phyloP scores from a whole-genome alignment of 2,888 invertebrate species.

The Neoitamus cyanurus region DNA sequence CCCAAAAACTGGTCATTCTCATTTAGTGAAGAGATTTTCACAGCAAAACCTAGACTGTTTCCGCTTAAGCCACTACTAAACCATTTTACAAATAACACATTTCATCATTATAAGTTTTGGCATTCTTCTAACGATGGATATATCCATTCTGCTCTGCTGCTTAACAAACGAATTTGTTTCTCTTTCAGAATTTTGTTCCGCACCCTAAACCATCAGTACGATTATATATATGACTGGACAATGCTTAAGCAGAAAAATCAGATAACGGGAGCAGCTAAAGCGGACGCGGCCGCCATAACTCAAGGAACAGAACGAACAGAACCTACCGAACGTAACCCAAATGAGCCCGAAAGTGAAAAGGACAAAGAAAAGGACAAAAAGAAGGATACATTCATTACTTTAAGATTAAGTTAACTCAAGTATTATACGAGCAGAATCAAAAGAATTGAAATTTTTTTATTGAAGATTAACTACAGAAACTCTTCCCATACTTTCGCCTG shows the following conservation, averaged over 20 bases:
- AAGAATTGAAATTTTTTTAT: constrained; percentile 5
- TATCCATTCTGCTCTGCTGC: constrained; percentile 6
- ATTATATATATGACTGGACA: constrained; percentile 99
- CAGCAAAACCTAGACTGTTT: neutral
- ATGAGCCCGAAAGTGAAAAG: constrained; percentile 24
- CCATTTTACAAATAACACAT: constrained; percentile 2
- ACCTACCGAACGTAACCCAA: constrained; percentile 22
- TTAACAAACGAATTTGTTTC: constrained; percentile 29
- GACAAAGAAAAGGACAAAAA: constrained; percentile 28
- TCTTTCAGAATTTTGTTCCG: constrained; percentile 96
- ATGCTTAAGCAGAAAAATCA: constrained; percentile 91
- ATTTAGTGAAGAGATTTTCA: neutral
- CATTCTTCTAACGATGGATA: constrained; percentile 23
- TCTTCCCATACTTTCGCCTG: neutral
- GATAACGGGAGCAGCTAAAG: constrained; percentile 60
- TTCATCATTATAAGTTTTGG: constrained; percentile 24
- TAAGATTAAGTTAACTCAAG: constrained; percentile 2
- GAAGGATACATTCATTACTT: constrained; percentile 4
- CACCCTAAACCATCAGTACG: constrained; percentile 98
- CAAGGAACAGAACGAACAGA: constrained; percentile 43
- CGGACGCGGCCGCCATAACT: constrained; percentile 56
- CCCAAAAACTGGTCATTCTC: neutral
- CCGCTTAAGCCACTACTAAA: neutral
- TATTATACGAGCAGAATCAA: neutral
- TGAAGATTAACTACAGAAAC: neutral